A percentile compares a stretch with the other conserved stretches of the same genome.
phyloP scores from a whole-genome alignment of 2,113 vertebrate species.

The Otus sunia region DNA sequence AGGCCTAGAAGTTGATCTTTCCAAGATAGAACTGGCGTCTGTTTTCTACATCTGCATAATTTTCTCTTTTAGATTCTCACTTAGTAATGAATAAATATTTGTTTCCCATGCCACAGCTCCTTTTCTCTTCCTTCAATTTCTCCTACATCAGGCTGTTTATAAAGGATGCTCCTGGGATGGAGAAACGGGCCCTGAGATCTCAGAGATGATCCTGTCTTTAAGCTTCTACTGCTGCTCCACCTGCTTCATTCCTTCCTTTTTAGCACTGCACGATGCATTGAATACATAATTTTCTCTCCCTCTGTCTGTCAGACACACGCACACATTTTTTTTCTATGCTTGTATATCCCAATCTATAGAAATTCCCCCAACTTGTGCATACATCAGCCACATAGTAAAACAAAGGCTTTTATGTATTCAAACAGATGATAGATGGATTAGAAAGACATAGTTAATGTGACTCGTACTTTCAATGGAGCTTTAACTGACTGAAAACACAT shows the following conservation, averaged over 20 bases:
- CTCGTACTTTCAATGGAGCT: slow-evolving; percentile 15
- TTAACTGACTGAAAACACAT: slow-evolving; percentile 36
- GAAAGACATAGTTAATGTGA: slow-evolving; percentile 34
- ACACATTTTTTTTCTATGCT: background rate
- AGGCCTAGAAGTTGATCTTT: background rate
- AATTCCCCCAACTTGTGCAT: slow-evolving; percentile 30
- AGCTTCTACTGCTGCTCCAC: slow-evolving; percentile 39
- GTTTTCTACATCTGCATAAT: background rate
- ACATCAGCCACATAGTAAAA: slow-evolving; percentile 30
- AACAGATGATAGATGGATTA: slow-evolving; percentile 44
- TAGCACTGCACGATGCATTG: background rate
- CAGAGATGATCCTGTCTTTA: slow-evolving; percentile 39
- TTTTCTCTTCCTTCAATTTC: background rate
- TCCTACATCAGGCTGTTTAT: background rate
- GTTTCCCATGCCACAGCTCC: slow-evolving; percentile 1
- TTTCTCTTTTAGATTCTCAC: slow-evolving; percentile 1
- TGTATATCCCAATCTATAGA: slow-evolving; percentile 2
- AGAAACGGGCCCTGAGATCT: background rate
- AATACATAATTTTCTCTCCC: slow-evolving; percentile 26
- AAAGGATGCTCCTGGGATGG: slow-evolving; percentile 35
- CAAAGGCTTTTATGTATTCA: slow-evolving; percentile 36
- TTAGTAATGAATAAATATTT: slow-evolving; percentile 51
- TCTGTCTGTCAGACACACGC: background rate
- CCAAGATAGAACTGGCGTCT: background rate
- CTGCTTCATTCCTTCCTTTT: slow-evolving; percentile 1